Percentiles rank a stretch among this genome's conserved stretches.
Evolutionary conservation across 1,140 invertebrate genomes (phyloP).

Genomic region (Akabosia matsudoensis): DNA sequence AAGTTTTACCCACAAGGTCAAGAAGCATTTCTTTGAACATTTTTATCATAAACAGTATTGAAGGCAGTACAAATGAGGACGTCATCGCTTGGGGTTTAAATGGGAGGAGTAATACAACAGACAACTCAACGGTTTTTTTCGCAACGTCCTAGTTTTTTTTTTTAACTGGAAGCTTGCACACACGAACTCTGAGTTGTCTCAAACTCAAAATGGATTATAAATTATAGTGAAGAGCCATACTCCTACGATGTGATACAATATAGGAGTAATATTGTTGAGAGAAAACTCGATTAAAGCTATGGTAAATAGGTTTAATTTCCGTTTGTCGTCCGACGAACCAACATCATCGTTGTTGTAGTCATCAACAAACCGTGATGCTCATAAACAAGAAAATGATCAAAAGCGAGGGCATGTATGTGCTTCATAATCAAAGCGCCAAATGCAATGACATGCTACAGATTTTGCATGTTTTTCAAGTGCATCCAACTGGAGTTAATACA

Average conservation of each 20-base stretch:
- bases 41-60: background rate
- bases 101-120: no score
- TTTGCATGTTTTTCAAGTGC: background rate
- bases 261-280: background rate
- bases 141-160: no score
- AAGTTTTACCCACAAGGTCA: no score
- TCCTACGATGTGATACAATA: no score
- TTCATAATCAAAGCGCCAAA: no score
- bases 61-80: background rate
- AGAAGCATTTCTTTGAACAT: background rate
- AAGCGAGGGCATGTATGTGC: background rate
- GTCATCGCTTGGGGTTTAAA: background rate
- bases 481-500: background rate
- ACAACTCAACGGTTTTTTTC: no score
- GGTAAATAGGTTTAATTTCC: slow-evolving; percentile 47
- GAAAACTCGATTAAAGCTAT: slow-evolving; percentile 41
- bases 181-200: background rate
- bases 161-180: no score
- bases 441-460: background rate
- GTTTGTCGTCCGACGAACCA: slow-evolving; percentile 27
- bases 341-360: background rate
- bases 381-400: slow-evolving; percentile 6
- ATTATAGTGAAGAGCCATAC: background rate
- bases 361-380: slow-evolving; percentile 12
- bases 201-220: slow-evolving; percentile 21